phyloP scores from a whole-genome alignment of 2,888 invertebrate genomes.

The Drosophila setosimentum region DNA sequence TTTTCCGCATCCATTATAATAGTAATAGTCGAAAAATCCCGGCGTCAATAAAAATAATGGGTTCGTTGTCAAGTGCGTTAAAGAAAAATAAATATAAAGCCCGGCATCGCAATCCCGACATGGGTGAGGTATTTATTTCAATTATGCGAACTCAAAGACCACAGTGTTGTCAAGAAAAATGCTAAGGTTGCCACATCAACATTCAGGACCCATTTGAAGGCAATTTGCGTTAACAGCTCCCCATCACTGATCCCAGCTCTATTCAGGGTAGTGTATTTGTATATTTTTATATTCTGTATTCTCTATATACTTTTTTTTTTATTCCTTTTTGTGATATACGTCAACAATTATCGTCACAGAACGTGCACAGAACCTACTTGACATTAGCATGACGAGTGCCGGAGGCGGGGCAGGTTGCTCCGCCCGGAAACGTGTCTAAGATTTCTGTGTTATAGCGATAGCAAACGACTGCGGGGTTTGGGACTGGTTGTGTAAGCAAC shows the following conservation, averaged over 20 bases:
- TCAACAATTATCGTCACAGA: slow-evolving; percentile 67
- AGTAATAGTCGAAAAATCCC: background rate
- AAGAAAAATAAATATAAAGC: slow-evolving; percentile 37
- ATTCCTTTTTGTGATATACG: slow-evolving; percentile 67
- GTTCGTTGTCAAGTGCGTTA: slow-evolving; percentile 13
- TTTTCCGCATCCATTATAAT: slow-evolving; percentile 11
- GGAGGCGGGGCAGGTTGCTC: background rate
- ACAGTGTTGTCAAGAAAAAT: slow-evolving; percentile 36
- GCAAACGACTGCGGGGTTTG: slow-evolving; percentile 21
- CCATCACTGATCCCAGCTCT: slow-evolving; percentile 10
- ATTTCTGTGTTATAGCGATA: slow-evolving; percentile 50
- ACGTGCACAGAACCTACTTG: slow-evolving; percentile 52
- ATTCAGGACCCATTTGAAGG: slow-evolving; percentile 37
- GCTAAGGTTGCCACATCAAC: slow-evolving; percentile 40
- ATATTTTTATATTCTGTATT: slow-evolving; percentile 17
- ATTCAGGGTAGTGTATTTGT: slow-evolving; percentile 6
- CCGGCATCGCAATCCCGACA: slow-evolving; percentile 6
- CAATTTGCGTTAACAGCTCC: slow-evolving; percentile 49
- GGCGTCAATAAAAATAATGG: slow-evolving; percentile 4
- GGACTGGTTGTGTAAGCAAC: slow-evolving; percentile 37
- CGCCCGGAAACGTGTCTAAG: slow-evolving; percentile 22
- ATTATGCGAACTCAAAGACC: slow-evolving; percentile 50
- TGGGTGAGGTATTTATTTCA: slow-evolving; percentile 61
- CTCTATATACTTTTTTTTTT: slow-evolving; percentile 2
- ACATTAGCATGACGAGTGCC: slow-evolving; percentile 33